Base-by-base conservation (phyloP, 2,888 invertebrate genomes). In the Drosophila testacea region DNA sequence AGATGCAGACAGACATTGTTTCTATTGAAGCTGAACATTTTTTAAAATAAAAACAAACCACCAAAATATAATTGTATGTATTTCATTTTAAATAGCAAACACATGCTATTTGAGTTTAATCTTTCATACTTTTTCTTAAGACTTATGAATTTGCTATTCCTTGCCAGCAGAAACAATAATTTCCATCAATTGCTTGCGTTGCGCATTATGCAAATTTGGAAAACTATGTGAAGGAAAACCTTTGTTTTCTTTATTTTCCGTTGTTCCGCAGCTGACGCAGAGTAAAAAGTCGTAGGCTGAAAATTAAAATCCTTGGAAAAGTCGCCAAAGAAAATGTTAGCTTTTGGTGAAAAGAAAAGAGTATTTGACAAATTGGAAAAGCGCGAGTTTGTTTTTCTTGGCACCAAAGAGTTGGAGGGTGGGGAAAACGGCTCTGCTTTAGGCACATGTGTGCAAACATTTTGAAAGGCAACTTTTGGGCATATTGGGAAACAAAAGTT, bases 191-290 rank as follows among this genome's bases (percentile, higher is more conserved):
- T 77, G 88, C 66, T 82, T 72, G 64, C 67, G 46, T 69, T 63
- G 71, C 60, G 83, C 62, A 78, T 83, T 86, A 88, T 86, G 78
- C 73, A 88, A 88, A 86, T 76, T 79, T 56, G n/a, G 9, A 48
- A 48, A 80, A 87, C 85, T 76, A 81, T 73, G 44, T 34, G 22
- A 50, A 62, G 66, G 50, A 57, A 66, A 79, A 73, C 30, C 66
- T 68, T 65, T 62, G 22, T 51, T 46, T 69, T 39, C 30, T 22
- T 46, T 36, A 36, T 27, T 42, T 48, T 48, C 39, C 32, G 28
- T 32, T 42, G 52, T 38, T 63, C n/a, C 74, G 69, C 71, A 81
- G 74, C 73, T 79, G 73, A 32, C 42, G 38, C 13, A 6, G 16
- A 50, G 36, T 47, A 42, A 68, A 41, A 39, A 64, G 44, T 52